A percentile compares a stretch with the other conserved stretches of the same genome.
Conservation (phyloP, 2,888 invertebrate genomes). For the Chesias legatella region DNA sequence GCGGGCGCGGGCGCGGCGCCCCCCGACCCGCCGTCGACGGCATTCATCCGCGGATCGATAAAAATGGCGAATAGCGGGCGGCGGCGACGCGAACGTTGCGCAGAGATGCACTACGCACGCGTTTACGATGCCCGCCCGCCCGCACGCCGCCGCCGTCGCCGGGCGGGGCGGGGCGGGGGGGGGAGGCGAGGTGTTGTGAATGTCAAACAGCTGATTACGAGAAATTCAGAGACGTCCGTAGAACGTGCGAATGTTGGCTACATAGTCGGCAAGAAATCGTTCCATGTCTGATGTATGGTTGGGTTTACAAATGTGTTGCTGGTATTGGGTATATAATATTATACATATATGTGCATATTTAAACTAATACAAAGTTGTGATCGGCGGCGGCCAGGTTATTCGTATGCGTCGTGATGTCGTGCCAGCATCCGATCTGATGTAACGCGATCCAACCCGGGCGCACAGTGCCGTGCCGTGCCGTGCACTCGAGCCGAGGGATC, state of each 20-base stretch:
- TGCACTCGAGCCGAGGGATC: conserved; percentile 18
- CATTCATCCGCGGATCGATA: conserved; percentile 52
- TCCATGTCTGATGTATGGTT: too few species aligned
- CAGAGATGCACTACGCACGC: conserved; percentile 52
- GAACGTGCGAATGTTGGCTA: conserved; percentile 12
- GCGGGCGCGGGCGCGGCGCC: conserved; percentile 24
- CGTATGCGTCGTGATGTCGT: conserved; percentile 21
- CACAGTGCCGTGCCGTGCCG: conserved; percentile 3
- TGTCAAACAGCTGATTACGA: conserved; percentile 71
- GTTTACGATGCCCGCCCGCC: conserved; percentile 21
- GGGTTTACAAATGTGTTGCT: background rate
- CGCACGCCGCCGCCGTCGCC: conserved; percentile 1
- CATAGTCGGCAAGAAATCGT: background rate
- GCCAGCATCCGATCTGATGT: conserved; percentile 32
- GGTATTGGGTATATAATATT: background rate
- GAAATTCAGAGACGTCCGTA: conserved; percentile 42
- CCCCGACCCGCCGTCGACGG: conserved; percentile 26
- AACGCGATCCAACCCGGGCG: background rate
- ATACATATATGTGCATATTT: background rate
- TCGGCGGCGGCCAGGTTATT: conserved; percentile 6
- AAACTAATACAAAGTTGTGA: background rate
- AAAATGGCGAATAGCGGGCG: conserved; percentile 45
- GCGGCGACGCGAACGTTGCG: conserved; percentile 44
- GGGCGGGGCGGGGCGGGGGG: conserved; percentile 13
- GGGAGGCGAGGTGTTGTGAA: conserved; percentile 39